Percentiles rank a stretch among this genome's conserved stretches.
These are phyloP conservation scores for Spodoptera exigua DNA, from an alignment of 2,888 invertebrate genomes.

Conservation along the genomic window DNA sequence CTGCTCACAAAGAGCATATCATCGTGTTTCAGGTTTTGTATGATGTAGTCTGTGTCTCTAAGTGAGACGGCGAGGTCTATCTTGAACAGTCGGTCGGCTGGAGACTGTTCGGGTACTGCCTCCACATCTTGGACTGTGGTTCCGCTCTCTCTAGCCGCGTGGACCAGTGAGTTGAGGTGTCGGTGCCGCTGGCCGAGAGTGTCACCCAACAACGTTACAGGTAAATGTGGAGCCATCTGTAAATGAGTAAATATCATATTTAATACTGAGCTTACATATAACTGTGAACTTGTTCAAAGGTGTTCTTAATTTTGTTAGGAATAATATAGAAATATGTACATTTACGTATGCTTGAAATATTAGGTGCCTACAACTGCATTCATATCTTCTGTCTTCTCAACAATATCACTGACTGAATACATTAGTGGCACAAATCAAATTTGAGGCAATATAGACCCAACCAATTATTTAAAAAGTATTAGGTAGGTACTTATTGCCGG, in stretches of 20 bases:
- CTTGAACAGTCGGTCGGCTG: slow-evolving; percentile 74
- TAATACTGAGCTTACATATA: too few species aligned
- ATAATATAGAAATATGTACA: too few species aligned
- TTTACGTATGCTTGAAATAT: too few species aligned
- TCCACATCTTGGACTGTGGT: slow-evolving; percentile 45
- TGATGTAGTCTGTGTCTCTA: slow-evolving; percentile 69
- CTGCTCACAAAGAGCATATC: slow-evolving; percentile 78
- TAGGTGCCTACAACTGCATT: too few species aligned
- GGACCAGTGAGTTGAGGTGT: slow-evolving; percentile 67
- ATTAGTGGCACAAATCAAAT: too few species aligned
- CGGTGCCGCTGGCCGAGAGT: slow-evolving; percentile 71
- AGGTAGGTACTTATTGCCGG: too few species aligned
- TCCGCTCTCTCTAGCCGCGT: slow-evolving; percentile 35
- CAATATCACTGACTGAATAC: too few species aligned
- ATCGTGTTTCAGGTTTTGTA: slow-evolving; percentile 70
- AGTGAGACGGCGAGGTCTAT: slow-evolving; percentile 75
- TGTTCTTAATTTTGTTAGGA: too few species aligned
- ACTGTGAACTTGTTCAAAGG: too few species aligned
- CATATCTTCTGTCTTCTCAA: too few species aligned
- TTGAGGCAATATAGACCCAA: too few species aligned
- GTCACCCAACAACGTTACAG: slow-evolving; percentile 66
- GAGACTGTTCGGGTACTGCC: slow-evolving; percentile 59
- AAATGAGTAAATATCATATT: neutral
- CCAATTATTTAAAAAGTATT: too few species aligned
- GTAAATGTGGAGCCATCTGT: slow-evolving; percentile 62